Base-by-base conservation (phyloP, 2,113 vertebrate genomes). In the Narcine bancroftii region DNA sequence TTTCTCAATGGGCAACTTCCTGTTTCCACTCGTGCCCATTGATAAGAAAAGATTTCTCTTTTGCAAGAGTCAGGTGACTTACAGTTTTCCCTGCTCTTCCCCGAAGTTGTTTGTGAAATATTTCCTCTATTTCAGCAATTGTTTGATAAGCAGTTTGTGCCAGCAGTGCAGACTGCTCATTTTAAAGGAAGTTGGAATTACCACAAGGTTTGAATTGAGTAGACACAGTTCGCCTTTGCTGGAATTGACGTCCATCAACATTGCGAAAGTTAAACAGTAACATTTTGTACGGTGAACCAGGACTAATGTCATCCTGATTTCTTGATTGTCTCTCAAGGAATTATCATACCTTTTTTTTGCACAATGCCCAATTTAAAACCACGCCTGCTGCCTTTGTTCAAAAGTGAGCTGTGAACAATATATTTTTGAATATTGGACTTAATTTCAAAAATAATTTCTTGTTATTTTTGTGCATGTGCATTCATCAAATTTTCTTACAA, bases 41-140 rank as follows among this genome's bases (percentile, higher is more conserved):
- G 94, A 94, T 69, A 69, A 93, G 47, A 93, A 93, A 72, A 94
- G 92, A 93, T 92, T 91, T 92, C 92, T 47, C 63, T 94, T 93
- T 94, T 92, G 89, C 93, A 93, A 93, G 94, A 95, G 93, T 81
- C 95, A 95, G 93, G 93, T 95, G 94, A 95, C 94, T 95, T 95
- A 93, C 94, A 95, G 93, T 94, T 94, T 93, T 93, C 93, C 94
- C 93, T 93, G 92, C 92, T 93, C 95, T 95, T 95, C 94, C 94
- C 93, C 94, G 94, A 95, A 96, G 93, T 94, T 94, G 83, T 93
- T 95, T 95, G 96, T 95, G 96, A 95, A 96, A 96, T 94, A 94
- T 95, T 95, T 95, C 94, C 94, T 94, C 42, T 87, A 93, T 97
- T 96, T 94, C 95, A 94, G 95, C 96, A 96, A 95, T 93, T 92